Base-by-base conservation (phyloP, 2,797 vertebrate genomes). In the Trachops cirrhosus region DNA sequence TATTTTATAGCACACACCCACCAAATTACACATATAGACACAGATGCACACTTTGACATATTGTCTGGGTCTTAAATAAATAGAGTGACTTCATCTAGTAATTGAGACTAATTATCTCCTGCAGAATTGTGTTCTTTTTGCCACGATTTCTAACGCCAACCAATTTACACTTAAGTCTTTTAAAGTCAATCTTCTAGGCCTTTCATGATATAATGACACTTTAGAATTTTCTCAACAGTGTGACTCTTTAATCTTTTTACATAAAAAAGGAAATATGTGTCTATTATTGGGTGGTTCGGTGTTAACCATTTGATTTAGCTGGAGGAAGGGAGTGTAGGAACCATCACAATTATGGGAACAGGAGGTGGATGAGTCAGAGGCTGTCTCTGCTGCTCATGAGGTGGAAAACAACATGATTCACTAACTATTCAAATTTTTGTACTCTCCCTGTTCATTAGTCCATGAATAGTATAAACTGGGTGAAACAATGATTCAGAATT, bases 401-500 rank as follows among this genome's bases (percentile, higher is more conserved):
- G 48, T 75, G 73, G 96, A 98, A 98, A 97, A 86, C 89, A 95
- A 46, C 85, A 59, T 95, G 92, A 91, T 85, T 97, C 94, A 95
- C 67, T 80, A 95, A 93, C 92, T 86, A 89, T 96, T 97, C 92
- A 86, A 52, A 94, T 92, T 44, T 95, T 95, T 96, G 89, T 87
- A 93, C 89, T 95, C 93, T 97, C 96, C 73, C 67, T 96, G 93
- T 92, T 97, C 91, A 95, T 96, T 95, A 97, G 85, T 70, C 86
- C 93, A 6, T 94, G 11, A 96, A 94, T 95, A 95, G 93, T 67
- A 94, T 96, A 96, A 97, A 93, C 77, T 79, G 68, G 80, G 19
- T 95, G 74, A 97, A 97, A 96, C 87, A 97, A 87, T 93, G 75
- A 96, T 97, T 96, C 90, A 96, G 71, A 97, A 93, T 93, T 64